Percentiles rank a stretch among this genome's conserved stretches.
Evolutionary conservation across 2,888 invertebrate species (phyloP).

Genomic region (Hydrotaea diabolus): DNA sequence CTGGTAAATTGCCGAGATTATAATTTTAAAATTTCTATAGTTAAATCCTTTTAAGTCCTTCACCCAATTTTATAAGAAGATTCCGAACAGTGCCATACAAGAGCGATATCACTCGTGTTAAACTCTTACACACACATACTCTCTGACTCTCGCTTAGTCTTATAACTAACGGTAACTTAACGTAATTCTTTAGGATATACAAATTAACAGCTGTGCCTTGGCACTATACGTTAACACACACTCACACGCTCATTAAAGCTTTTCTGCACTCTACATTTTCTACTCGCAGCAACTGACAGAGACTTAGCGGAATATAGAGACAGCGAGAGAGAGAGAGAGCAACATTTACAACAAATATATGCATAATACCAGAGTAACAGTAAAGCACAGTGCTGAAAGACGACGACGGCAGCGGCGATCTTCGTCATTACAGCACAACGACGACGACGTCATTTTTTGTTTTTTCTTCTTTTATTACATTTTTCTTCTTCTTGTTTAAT

Average conservation of each 20-base stretch:
- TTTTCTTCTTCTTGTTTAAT: constrained; percentile 38
- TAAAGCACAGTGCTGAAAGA: constrained; percentile 30
- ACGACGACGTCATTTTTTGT: constrained; percentile 64
- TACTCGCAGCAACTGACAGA: not conserved
- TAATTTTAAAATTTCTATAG: no score
- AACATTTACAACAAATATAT: constrained; percentile 6
- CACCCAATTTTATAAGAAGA: no score
- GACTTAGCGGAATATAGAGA: no score
- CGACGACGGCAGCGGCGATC: constrained; percentile 45
- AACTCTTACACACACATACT: not conserved
- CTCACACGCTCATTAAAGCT: constrained; percentile 31
- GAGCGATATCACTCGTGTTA: no score
- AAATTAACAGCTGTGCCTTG: not conserved
- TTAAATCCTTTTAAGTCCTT: no score
- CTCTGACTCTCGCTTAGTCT: not conserved
- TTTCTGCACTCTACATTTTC: not conserved
- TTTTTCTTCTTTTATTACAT: constrained; percentile 47
- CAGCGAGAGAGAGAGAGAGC: constrained; percentile 6
- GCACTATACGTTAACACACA: not conserved
- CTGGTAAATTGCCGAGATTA: no score
- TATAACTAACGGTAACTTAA: constrained; percentile 2
- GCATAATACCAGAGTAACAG: constrained; percentile 53
- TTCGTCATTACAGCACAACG: constrained; percentile 60
- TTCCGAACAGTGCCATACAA: no score
- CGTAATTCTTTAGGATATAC: not conserved